Conservation (phyloP, 2,113 vertebrate species). For the Gasterosteus nipponicus region DNA sequence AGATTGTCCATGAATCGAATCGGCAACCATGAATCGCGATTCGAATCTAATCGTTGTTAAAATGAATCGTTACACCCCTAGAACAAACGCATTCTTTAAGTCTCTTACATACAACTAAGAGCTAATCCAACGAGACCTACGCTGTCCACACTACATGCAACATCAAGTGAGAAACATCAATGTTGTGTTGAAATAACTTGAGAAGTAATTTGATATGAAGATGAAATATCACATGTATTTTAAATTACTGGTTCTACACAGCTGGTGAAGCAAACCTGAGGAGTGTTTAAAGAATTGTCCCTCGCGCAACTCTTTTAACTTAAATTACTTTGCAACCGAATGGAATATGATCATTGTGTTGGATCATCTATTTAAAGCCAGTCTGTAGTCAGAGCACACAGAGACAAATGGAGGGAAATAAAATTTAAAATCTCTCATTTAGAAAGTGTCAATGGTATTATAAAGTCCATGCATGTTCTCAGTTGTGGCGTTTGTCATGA, state of each 20-base stretch:
- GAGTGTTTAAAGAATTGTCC: background rate
- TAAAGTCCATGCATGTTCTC: background rate
- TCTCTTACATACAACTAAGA: background rate
- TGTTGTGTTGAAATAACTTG: background rate
- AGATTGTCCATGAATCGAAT: too few species aligned
- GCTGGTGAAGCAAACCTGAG: background rate
- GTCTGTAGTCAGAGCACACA: background rate
- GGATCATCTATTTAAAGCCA: constrained; percentile 6
- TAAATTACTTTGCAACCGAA: background rate
- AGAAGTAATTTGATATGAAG: background rate
- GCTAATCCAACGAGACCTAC: background rate
- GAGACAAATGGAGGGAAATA: background rate
- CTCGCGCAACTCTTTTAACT: background rate
- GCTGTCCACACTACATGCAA: background rate
- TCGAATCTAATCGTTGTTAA: too few species aligned
- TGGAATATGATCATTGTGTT: background rate
- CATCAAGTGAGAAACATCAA: background rate
- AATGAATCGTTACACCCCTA: too few species aligned
- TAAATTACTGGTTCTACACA: constrained; percentile 1
- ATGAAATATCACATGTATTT: constrained; percentile 19
- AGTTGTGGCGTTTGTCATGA: constrained; percentile 5
- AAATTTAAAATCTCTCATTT: background rate
- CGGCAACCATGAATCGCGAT: too few species aligned
- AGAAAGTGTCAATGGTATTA: background rate
- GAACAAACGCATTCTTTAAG: background rate